Conservation (phyloP, 2,888 invertebrate genomes). For the Automeris io region DNA sequence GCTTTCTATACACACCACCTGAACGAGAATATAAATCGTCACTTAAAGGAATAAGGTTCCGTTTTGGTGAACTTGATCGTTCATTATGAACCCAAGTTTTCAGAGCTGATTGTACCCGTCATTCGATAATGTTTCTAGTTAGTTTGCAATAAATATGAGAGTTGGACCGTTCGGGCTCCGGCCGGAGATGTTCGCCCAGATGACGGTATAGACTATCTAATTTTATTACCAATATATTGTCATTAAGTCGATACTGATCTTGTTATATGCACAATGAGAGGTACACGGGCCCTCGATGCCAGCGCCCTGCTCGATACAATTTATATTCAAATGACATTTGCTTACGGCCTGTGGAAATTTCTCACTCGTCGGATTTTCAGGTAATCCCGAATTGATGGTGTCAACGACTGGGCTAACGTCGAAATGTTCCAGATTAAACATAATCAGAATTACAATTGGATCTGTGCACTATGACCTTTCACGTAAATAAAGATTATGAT, state of each 20-base stretch:
- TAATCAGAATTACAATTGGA: slow-evolving; percentile 25
- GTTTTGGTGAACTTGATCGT: slow-evolving; percentile 35
- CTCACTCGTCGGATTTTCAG: slow-evolving; percentile 71
- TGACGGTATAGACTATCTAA: slow-evolving; percentile 74
- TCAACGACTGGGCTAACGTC: slow-evolving; percentile 42
- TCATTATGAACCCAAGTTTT: slow-evolving; percentile 45
- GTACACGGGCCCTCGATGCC: slow-evolving; percentile 49
- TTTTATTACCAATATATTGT: slow-evolving; percentile 78
- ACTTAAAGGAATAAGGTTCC: slow-evolving; percentile 42
- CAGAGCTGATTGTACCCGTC: slow-evolving; percentile 50
- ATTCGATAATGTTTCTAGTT: slow-evolving; percentile 73
- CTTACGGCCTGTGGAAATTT: slow-evolving; percentile 64
- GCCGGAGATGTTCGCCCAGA: slow-evolving; percentile 57
- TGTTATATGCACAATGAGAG: slow-evolving; percentile 75
- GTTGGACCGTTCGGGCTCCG: slow-evolving; percentile 42
- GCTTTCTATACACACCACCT: slow-evolving; percentile 42
- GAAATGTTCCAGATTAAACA: slow-evolving; percentile 32
- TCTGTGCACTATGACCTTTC: slow-evolving; percentile 27
- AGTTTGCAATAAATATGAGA: slow-evolving; percentile 71
- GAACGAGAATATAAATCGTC: slow-evolving; percentile 39
- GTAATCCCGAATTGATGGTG: slow-evolving; percentile 68
- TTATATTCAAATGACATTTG: slow-evolving; percentile 75
- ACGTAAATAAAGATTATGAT: slow-evolving; percentile 23
- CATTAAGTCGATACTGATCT: slow-evolving; percentile 77
- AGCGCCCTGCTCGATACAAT: slow-evolving; percentile 55